These are phyloP conservation scores for Hippocampus abdominalis DNA, from an alignment of 2,113 vertebrate genomes.

Conservation along the genomic window DNA sequence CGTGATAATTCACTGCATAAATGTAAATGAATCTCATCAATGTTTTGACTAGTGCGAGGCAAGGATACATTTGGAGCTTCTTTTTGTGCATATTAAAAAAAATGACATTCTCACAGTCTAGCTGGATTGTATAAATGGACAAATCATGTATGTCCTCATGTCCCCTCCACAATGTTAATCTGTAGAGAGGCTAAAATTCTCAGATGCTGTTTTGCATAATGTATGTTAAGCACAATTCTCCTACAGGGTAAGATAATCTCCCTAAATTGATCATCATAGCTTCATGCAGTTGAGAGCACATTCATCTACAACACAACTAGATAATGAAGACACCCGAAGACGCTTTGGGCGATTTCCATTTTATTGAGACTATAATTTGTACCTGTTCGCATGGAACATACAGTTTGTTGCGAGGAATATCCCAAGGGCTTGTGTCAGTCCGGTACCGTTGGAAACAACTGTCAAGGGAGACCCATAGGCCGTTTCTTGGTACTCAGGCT, in stretches of 20 bases:
- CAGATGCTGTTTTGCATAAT: background rate
- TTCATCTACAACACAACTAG: slow-evolving; percentile 52
- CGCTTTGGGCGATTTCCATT: slow-evolving; percentile 56
- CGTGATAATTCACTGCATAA: slow-evolving; percentile 71
- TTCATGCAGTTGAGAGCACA: slow-evolving; percentile 33
- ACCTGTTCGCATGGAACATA: slow-evolving; percentile 55
- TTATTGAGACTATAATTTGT: slow-evolving; percentile 59
- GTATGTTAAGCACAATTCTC: slow-evolving; percentile 18
- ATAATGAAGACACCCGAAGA: slow-evolving; percentile 56
- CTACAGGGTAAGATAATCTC: slow-evolving; percentile 1
- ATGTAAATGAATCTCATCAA: slow-evolving; percentile 66
- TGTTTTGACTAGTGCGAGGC: slow-evolving; percentile 55
- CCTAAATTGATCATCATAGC: slow-evolving; percentile 16
- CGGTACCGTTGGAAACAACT: slow-evolving; percentile 61
- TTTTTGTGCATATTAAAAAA: slow-evolving; percentile 25
- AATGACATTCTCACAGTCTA: slow-evolving; percentile 32
- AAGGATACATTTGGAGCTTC: slow-evolving; percentile 35
- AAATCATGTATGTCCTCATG: slow-evolving; percentile 22
- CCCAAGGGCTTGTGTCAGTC: slow-evolving; percentile 55
- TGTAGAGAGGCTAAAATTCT: slow-evolving; percentile 4
- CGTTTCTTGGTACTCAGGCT: slow-evolving; percentile 51
- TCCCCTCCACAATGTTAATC: slow-evolving; percentile 19
- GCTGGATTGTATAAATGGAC: slow-evolving; percentile 20
- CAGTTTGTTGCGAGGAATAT: slow-evolving; percentile 56
- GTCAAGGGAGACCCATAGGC: slow-evolving; percentile 55